Evolutionary conservation across 2,888 invertebrate genomes (phyloP).

Genomic region (Agriopis aurantiaria): DNA sequence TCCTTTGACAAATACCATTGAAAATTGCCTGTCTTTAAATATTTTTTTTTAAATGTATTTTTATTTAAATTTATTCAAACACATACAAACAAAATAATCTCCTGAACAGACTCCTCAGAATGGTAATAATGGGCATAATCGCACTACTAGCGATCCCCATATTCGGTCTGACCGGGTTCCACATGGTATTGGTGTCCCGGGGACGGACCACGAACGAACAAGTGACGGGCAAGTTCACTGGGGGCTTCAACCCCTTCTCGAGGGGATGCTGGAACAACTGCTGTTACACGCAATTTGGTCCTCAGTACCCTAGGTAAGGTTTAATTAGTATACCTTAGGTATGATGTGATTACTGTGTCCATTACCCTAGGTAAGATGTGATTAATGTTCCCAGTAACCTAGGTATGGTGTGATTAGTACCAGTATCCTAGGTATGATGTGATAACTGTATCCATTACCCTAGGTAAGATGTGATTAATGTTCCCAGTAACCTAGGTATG

Average conservation of each 20-base stretch:
- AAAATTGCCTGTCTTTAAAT: background rate
- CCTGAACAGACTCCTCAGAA: conserved; percentile 84
- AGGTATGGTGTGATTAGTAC: background rate
- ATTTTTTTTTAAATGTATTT: background rate
- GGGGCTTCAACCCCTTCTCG: conserved; percentile 99
- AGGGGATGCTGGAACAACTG: conserved; percentile 98
- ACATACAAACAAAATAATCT: conserved; percentile 22
- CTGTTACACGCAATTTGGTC: conserved; percentile 97
- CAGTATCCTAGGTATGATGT: background rate
- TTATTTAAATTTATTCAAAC: background rate
- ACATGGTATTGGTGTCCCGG: conserved; percentile 97
- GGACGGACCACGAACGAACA: conserved; percentile 99
- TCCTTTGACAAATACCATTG: conserved; percentile 85
- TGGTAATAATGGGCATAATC: conserved; percentile 96
- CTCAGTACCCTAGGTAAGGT: conserved; percentile 97
- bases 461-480: background rate
- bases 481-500: background rate
- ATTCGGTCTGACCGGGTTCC: conserved; percentile 98
- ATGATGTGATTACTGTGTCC: background rate
- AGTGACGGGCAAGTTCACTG: conserved; percentile 99
- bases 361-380: background rate
- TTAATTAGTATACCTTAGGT: background rate
- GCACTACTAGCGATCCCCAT: conserved; percentile 97
- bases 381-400: background rate
- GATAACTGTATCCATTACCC: background rate